Base-by-base conservation (phyloP, 2,113 vertebrate genomes). In the Pandion haliaetus region DNA sequence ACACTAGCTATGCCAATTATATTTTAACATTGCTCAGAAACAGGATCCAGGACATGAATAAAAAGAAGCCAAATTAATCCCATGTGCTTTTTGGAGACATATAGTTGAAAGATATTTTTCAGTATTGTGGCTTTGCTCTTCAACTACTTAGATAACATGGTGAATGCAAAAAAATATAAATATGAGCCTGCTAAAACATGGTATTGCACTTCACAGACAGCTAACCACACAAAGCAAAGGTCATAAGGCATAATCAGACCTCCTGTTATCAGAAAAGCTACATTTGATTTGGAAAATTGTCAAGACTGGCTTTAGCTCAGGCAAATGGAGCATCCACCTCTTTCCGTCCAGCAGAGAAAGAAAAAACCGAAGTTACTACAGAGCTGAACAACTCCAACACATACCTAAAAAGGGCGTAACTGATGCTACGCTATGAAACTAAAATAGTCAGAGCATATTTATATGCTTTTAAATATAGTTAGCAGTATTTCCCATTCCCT, bases 381-480 rank as follows among this genome's bases (percentile, higher is more conserved):
- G 94, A 94, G 95, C 74, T 86, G 61, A 92, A 97, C 86, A 93
- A 80, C 80, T 67, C 80, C 77, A 94, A 92, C 26, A 81, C 91
- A 77, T 97, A 91, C 91, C 88, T 86, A 26, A 90, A 94, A 96
- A 87, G 93, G 94, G 96, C 16, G 76, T 86, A 97, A 96, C 93
- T 79, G 95, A 96, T 84, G 96, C 97, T 81, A 57, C 87, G 80
- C 95, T 88, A 71, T 52, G 84, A 72, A 98, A 97, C 93, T 85
- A 90, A 97, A 96, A 97, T 88, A 96, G 73, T 50, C 74, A 81
- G 89, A 78, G 55, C 61, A 63, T 91, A 96, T 96, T 95, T 95
- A 97, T 94, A 96, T 82, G 92, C 66, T 94, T 95, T 76, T 97
- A 95, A 97, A 97, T 95, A 97, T 90, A 97, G 94, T 84, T 38